Percentiles rank a stretch among this genome's conserved stretches.
Evolutionary conservation across 1,140 invertebrate genomes (phyloP).

Genomic region (Bicyclus anynana): DNA sequence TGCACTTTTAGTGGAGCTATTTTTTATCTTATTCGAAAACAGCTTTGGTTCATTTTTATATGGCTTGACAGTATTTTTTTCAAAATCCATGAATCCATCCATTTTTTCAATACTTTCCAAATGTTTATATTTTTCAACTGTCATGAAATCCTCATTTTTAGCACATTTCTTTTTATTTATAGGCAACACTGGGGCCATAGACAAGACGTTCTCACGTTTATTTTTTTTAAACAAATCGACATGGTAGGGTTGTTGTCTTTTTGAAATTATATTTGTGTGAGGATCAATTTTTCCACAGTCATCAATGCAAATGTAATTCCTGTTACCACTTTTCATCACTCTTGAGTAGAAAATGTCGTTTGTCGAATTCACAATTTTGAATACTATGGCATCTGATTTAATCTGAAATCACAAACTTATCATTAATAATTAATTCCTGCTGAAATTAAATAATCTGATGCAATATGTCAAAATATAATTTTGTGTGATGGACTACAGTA

Average conservation of each 20-base stretch:
- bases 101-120: no score
- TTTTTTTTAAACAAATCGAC: slow-evolving; percentile 32
- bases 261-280: slow-evolving; percentile 18
- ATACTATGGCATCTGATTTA: slow-evolving; percentile 28
- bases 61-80: no score
- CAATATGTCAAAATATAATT: no score
- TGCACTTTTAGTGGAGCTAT: no score
- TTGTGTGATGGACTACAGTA: no score
- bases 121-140: no score
- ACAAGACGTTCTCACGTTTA: slow-evolving; percentile 14
- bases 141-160: no score
- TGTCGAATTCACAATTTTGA: slow-evolving; percentile 41
- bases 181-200: background rate
- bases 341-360: slow-evolving; percentile 48
- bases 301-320: slow-evolving; percentile 35
- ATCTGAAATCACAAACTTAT: slow-evolving; percentile 27
- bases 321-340: slow-evolving; percentile 38
- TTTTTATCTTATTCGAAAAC: no score
- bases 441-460: no score
- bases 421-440: slow-evolving; percentile 18
- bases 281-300: slow-evolving; percentile 33
- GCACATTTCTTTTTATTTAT: background rate
- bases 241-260: slow-evolving; percentile 22
- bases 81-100: no score
- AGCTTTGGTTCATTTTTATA: no score